Conservation (phyloP, 2,888 invertebrate species). For the Coronaproctus castanopsis region DNA sequence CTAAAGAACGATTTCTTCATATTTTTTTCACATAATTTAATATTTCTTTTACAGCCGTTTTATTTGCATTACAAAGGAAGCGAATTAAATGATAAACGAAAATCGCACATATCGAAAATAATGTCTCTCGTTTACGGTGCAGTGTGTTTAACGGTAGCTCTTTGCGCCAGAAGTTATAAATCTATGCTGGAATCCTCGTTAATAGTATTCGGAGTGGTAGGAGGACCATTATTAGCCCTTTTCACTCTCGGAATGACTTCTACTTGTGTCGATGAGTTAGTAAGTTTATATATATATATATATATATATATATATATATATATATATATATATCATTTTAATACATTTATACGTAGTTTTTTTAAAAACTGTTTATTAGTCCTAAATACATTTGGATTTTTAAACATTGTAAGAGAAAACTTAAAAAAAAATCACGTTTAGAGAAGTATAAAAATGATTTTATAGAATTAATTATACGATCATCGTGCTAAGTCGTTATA, state of each 20-base stretch:
- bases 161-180: conserved; percentile 58
- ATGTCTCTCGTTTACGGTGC: conserved; percentile 44
- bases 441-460: too few relatives aligned
- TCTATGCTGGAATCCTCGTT: conserved; percentile 71
- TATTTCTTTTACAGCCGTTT: conserved; percentile 8
- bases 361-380: too few relatives aligned
- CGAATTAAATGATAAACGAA: conserved; percentile 26
- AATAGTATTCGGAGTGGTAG: conserved; percentile 69
- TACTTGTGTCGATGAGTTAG: conserved; percentile 6
- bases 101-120: conserved; percentile 21
- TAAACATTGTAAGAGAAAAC: too few relatives aligned
- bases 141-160: conserved; percentile 58
- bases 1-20: too few relatives aligned
- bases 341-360: too few relatives aligned
- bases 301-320: background rate
- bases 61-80: conserved; percentile 18
- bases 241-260: conserved; percentile 59
- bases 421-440: too few relatives aligned
- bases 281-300: background rate
- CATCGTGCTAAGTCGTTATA: too few relatives aligned
- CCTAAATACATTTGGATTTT: too few relatives aligned
- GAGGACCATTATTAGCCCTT: conserved; percentile 66
- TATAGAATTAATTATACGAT: too few relatives aligned
- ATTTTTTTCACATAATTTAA: too few relatives aligned
- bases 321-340: too few relatives aligned